Conservation (phyloP, 1,140 invertebrate species). For the Zaprionus kolodkinae region DNA sequence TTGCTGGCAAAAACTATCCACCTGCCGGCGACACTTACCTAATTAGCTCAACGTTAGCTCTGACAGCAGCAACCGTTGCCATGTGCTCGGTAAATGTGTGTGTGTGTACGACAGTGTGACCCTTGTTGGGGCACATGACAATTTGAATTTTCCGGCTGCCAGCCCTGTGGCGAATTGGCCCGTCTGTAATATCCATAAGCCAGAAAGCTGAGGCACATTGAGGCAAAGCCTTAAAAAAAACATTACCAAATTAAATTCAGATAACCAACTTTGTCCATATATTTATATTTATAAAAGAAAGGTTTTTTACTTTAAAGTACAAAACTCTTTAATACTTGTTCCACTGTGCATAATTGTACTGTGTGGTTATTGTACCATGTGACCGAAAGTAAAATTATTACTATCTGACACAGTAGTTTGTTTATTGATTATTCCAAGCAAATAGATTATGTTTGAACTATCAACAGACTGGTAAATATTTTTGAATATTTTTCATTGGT, state of each 20-base stretch:
- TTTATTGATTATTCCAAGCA: slow-evolving; percentile 16
- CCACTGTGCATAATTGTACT: slow-evolving; percentile 1
- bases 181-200: slow-evolving; percentile 26
- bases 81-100: slow-evolving; percentile 11
- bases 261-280: neutral
- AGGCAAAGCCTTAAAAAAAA: neutral
- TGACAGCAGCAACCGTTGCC: slow-evolving; percentile 29
- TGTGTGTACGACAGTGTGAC: slow-evolving; percentile 21
- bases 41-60: slow-evolving; percentile 53
- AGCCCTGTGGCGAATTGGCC: slow-evolving; percentile 20
- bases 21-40: slow-evolving; percentile 73
- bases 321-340: neutral
- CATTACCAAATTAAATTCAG: neutral
- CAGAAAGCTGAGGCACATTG: neutral
- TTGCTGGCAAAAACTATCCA: slow-evolving; percentile 54
- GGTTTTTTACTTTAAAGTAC: neutral
- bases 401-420: neutral
- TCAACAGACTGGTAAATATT: slow-evolving; percentile 1
- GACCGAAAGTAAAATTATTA: neutral
- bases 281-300: neutral
- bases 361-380: neutral
- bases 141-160: slow-evolving; percentile 15
- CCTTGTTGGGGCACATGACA: slow-evolving; percentile 28
- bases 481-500: neutral
- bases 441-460: neutral